A percentile compares a stretch with the other conserved stretches of the same genome.
These are phyloP conservation scores for Meta bourneti DNA, from an alignment of 2,888 invertebrate species.

Conservation along the genomic window DNA sequence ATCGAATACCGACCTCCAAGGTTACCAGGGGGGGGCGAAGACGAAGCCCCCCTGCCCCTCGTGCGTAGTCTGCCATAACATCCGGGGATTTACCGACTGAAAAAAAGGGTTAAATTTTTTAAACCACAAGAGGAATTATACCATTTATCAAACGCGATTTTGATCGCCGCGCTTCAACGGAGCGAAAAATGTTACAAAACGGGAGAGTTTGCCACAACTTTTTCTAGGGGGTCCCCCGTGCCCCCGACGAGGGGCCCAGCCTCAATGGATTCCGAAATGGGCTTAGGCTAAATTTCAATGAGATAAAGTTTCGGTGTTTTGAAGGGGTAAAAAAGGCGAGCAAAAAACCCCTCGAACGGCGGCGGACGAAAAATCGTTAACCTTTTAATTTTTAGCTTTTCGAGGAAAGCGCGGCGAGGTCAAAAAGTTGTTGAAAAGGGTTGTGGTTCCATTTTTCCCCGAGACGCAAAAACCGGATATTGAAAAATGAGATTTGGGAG, in stretches of 20 bases:
- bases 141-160: slow-evolving; percentile 53
- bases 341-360: not conserved
- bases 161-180: slow-evolving; percentile 34
- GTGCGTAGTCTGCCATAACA: slow-evolving; percentile 66
- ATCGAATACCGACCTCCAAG: slow-evolving; percentile 8
- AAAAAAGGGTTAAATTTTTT: slow-evolving; percentile 41
- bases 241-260: not conserved
- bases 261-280: not conserved
- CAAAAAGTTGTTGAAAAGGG: slow-evolving; percentile 64
- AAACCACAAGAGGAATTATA: slow-evolving; percentile 55
- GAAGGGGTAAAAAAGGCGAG: not conserved
- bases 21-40: slow-evolving; percentile 5
- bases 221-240: not conserved
- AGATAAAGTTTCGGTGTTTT: slow-evolving; percentile 16
- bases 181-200: slow-evolving; percentile 68
- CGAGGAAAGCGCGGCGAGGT: slow-evolving; percentile 28
- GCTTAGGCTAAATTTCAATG: slow-evolving; percentile 19
- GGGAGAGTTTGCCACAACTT: slow-evolving; percentile 63
- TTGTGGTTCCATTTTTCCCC: not conserved
- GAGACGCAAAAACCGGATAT: slow-evolving; percentile 46
- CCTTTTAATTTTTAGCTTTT: slow-evolving; percentile 59
- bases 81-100: slow-evolving; percentile 38
- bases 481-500: slow-evolving; percentile 58
- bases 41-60: slow-evolving; percentile 7
- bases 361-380: slow-evolving; percentile 64